Evolutionary conservation across 1,140 invertebrate genomes (phyloP).

Genomic region (Drosophila willistoni): DNA sequence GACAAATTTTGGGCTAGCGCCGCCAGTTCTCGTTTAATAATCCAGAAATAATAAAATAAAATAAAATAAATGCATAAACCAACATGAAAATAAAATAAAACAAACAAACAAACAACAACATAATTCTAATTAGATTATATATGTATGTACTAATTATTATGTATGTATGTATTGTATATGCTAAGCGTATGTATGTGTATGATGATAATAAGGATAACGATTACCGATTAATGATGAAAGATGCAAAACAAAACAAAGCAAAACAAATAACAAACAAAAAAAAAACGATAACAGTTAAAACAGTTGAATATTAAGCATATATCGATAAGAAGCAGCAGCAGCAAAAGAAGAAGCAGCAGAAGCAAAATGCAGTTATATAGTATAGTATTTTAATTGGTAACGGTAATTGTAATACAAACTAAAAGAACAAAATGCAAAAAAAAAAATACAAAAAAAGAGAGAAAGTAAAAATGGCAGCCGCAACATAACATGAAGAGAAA

Average conservation of each 20-base stretch:
- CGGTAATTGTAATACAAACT: slow-evolving; percentile 9
- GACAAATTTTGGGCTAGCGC: slow-evolving; percentile 61
- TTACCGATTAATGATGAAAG: not conserved
- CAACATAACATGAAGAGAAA: not conserved
- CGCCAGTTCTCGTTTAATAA: slow-evolving; percentile 64
- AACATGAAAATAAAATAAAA: not conserved
- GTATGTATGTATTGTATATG: slow-evolving; percentile 20
- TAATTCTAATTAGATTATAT: slow-evolving; percentile 30
- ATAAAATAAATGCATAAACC: slow-evolving; percentile 1
- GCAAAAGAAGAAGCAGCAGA: no score
- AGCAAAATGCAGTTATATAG: slow-evolving; percentile 3
- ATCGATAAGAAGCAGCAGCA: not conserved
- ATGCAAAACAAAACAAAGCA: no score
- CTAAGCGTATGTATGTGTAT: slow-evolving; percentile 18
- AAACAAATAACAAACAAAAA: no score
- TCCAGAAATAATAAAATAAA: slow-evolving; percentile 27
- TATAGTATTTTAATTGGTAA: slow-evolving; percentile 1
- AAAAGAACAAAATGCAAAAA: no score
- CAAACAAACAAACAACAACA: slow-evolving; percentile 22
- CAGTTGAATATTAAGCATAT: not conserved
- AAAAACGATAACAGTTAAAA: slow-evolving; percentile 19
- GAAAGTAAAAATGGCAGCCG: not conserved
- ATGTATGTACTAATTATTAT: slow-evolving; percentile 29
- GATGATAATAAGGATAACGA: slow-evolving; percentile 17
- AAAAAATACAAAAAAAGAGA: not conserved